Conservation (phyloP, 1,140 invertebrate species). For the Bactericera cockerelli region DNA sequence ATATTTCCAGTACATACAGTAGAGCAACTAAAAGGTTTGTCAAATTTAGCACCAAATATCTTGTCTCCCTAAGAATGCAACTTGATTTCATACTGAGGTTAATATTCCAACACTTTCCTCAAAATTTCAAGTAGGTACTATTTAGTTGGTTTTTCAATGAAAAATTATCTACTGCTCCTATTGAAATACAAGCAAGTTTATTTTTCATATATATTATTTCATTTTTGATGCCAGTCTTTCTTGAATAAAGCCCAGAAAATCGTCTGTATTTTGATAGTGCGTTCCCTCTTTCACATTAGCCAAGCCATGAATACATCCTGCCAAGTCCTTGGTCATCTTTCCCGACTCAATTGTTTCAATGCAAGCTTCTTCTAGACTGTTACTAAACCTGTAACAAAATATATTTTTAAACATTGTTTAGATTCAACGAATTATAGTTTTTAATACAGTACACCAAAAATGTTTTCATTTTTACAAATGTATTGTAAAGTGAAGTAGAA, state of each 20-base stretch:
- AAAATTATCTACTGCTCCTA: too few species aligned
- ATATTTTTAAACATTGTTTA: too few species aligned
- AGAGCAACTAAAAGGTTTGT: too few species aligned
- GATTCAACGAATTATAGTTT: conserved; percentile 6
- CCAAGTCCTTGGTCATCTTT: conserved; percentile 85
- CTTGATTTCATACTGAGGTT: too few species aligned
- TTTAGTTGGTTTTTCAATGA: too few species aligned
- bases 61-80: too few species aligned
- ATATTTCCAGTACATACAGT: too few species aligned
- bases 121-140: too few species aligned
- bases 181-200: too few species aligned
- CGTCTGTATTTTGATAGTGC: conserved; percentile 62
- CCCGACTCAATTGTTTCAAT: conserved; percentile 73
- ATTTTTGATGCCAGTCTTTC: conserved; percentile 50
- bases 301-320: conserved; percentile 69
- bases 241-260: conserved; percentile 67
- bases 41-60: too few species aligned
- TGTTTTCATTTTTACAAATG: conserved; percentile 1
- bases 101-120: too few species aligned
- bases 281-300: conserved; percentile 57
- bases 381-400: conserved; percentile 33
- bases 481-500: conserved; percentile 32
- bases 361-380: conserved; percentile 50
- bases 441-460: conserved; percentile 10
- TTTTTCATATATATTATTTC: too few species aligned